Evolutionary conservation across 2,888 invertebrate genomes (phyloP), one percentile per base, ranked within the genome.

Genomic region (Erynnis tages): DNA sequence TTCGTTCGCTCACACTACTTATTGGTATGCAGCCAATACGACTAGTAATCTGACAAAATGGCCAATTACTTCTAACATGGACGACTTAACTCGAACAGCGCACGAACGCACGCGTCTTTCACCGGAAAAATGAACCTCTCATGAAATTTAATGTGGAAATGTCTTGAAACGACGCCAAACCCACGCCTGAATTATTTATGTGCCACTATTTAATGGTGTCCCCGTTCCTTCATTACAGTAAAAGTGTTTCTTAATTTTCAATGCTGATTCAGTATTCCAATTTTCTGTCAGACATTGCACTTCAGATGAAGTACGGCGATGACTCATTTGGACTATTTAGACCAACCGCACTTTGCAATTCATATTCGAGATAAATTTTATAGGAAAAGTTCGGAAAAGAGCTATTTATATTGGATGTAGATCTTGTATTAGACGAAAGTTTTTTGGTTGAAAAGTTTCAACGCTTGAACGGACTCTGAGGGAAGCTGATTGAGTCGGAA

Each of bases 101-200:
- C 71, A 74, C 72, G 74, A 71, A 61, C 67, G 69, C 68, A 64
- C 63, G 69, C 69, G 67, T 66, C 69, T 65, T 65, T 69, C 71
- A 63, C 70, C 75, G 79, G 83, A 88, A 87, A 89, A 87, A 85
- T 86, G 81, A 82, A 81, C 75, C 73, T 79, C 86, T 88, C 87
- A 86, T 88, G 87, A 88, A 89, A 88, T 85, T 88, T 87, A 83
- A 88, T 86, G 88, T 86, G 78, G 77, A 86, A 85, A 85, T 84
- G 79, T 84, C 85, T 87, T 89, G 88, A 88, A 88, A 82, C 85
- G 78, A 78, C 76, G 89, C 89, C 88, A 89, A 88, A 85, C 79
- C 86, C 69, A 69, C 70, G 76, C 65, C 69, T 88, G 88, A 86
- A 88, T 89, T 87, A 87, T 88, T 87, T 86, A 88, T 87, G 79